phyloP scores from a whole-genome alignment of 2,113 vertebrate genomes.

The Ovibos moschatus region DNA sequence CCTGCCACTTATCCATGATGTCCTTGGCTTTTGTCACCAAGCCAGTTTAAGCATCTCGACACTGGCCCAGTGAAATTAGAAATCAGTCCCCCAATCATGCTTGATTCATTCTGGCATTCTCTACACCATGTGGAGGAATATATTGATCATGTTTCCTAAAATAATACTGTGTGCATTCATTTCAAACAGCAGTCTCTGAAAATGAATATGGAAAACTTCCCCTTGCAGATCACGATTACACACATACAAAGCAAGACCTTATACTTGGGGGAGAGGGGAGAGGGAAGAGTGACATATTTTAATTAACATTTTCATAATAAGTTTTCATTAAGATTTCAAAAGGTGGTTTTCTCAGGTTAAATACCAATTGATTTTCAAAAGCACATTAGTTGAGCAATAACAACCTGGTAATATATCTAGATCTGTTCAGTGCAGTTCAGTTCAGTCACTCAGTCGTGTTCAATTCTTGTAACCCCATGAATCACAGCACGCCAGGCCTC shows the following conservation, averaged over 20 bases:
- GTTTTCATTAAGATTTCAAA: slow-evolving; percentile 22
- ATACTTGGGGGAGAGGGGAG: background rate
- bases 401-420: background rate
- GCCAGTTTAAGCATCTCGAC: background rate
- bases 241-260: background rate
- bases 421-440: background rate
- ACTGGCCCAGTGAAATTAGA: background rate
- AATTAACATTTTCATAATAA: background rate
- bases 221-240: background rate
- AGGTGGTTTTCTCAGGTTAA: background rate
- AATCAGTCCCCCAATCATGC: background rate
- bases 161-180: background rate
- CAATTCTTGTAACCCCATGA: rapidly evolving
- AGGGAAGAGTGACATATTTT: background rate
- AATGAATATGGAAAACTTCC: background rate
- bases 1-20: background rate
- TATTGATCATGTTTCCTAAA: background rate
- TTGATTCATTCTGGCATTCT: background rate
- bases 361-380: slow-evolving; percentile 20
- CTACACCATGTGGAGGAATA: background rate
- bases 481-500: no score
- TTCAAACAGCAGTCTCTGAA: background rate
- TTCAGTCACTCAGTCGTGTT: no score
- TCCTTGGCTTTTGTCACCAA: background rate
- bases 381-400: background rate